Evolutionary conservation across 2,888 invertebrate species (phyloP), one percentile per base, ranked within the genome.

Genomic region (Netelia melanura): DNA sequence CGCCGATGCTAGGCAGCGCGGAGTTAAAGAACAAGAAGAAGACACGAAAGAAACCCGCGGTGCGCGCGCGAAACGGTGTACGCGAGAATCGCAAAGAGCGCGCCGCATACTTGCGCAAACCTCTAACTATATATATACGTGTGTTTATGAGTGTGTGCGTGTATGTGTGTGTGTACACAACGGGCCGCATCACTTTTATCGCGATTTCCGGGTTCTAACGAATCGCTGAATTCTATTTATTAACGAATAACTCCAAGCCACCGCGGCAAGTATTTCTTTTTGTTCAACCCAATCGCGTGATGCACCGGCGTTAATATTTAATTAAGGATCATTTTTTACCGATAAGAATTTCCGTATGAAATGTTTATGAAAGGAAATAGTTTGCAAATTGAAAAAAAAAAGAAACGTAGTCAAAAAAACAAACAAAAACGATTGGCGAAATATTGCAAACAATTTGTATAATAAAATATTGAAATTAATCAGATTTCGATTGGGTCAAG

Each of bases 191-290:
- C 44, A 79, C 44, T 81, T 81, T 77, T 81, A 84, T 81, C 81
- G 74, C 74, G 30, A 58, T 81, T 84, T 84, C 84, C 84, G 84
- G 84, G 30, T 81, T 84, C 76, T 78, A 81, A 84, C 65, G 81
- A 84, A 78, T 81, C 77, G 43, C 21, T 54, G 56, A 70, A 74
- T 84, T 68, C 56, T 48, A 81, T 81, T 84, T 78, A 84, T 81
- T 77, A 81, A 81, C 78, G 77, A 84, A 75, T 76, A 76, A 65
- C 30, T 71, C 30, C 48, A 25, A 72, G 9, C 62, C 23, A 23
- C 23, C 9, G 43, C n/a, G 14, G 65, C 5, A 30, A 30, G 65
- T 65, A 17, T 65, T 43, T 65, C 21, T 65, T 58, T 43, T 58
- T 48, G n/a, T 54, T 43, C 48, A 25, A 75, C 62, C 61, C 11